These are phyloP conservation scores for Cyprinodon diabolis DNA, from an alignment of 2,797 vertebrate species.

Conservation along the genomic window DNA sequence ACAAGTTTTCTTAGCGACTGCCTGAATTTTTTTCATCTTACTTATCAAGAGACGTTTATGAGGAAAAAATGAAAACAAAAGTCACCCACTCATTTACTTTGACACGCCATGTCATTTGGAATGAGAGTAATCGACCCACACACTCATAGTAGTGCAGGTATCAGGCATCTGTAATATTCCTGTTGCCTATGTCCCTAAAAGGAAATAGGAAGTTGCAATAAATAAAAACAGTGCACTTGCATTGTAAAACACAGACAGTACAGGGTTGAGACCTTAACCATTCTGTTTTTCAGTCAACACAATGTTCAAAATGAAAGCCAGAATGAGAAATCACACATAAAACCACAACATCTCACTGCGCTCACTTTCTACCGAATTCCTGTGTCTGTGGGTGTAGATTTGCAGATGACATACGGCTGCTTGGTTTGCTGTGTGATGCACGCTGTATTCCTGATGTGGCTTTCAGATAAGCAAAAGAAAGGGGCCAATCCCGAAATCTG, in stretches of 20 bases:
- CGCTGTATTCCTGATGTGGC: conserved; percentile 27
- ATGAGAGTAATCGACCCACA: conserved; percentile 51
- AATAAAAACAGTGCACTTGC: background rate
- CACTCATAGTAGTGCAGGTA: conserved; percentile 40
- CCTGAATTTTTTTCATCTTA: background rate
- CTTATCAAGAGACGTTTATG: background rate
- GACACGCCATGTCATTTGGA: conserved; percentile 21
- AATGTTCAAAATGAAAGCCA: conserved; percentile 38
- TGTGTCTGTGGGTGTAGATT: conserved; percentile 64
- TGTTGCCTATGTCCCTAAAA: conserved; percentile 42
- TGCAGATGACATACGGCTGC: conserved; percentile 39
- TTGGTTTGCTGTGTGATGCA: conserved; percentile 60
- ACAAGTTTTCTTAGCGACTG: background rate
- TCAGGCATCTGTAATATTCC: conserved; percentile 55
- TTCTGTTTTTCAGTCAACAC: conserved; percentile 22
- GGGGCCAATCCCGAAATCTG: background rate
- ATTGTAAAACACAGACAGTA: background rate
- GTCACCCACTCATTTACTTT: conserved; percentile 11
- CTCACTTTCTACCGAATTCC: conserved; percentile 73
- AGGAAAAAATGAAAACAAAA: conserved; percentile 15
- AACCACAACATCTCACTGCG: conserved; percentile 61
- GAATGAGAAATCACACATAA: conserved; percentile 43
- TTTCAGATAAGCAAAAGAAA: conserved; percentile 14
- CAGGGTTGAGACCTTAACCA: conserved; percentile 11
- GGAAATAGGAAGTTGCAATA: conserved; percentile 20